Base-by-base conservation (phyloP, 2,888 invertebrate species). In the Leptarthrus brevirostris region DNA sequence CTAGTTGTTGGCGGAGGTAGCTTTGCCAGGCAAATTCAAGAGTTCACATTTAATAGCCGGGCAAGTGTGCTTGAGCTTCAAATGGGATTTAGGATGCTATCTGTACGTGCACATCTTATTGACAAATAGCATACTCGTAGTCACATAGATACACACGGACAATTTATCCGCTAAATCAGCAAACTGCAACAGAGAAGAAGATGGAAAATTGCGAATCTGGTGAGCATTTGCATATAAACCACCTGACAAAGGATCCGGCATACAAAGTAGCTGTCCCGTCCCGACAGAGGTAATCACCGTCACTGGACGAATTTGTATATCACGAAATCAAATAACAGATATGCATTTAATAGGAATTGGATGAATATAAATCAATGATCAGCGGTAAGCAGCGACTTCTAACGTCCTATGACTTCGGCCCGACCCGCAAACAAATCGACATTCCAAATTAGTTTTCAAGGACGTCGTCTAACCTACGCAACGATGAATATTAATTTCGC, bases 361-460 rank as follows among this genome's bases (percentile, higher is more conserved):
- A 44, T 44, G 44, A 44, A 44, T 44, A 44, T 44, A 44, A 44
- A 44, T 44, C 44, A 44, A 44, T 44, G 44, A 44, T 44, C 30
- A 30, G 8, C 30, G 8, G 30, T 8, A 8, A n/a, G n/a, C n/a
- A n/a, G n/a, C n/a, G n/a, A n/a, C n/a, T n/a, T n/a, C n/a, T n/a
- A n/a, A n/a, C n/a, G n/a, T n/a, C n/a, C n/a, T n/a, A n/a, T n/a
- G n/a, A n/a, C n/a, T n/a, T 30, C 30, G 30, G 30, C 8, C 4
- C 8, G 30, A 8, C 5, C 8, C 8, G 8, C 30, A 30, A 30
- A 30, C 4, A 30, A 30, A 30, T 6, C 4, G 4, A 30, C 8
- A 30, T 6, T 8, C 8, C 0, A 30, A 30, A 30, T 30, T 30
- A 30, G 0, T 6, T 30, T 30, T 30, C 30, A 30, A 30, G 30